Conservation (phyloP, 2,113 vertebrate genomes). For the Mirounga angustirostris region DNA sequence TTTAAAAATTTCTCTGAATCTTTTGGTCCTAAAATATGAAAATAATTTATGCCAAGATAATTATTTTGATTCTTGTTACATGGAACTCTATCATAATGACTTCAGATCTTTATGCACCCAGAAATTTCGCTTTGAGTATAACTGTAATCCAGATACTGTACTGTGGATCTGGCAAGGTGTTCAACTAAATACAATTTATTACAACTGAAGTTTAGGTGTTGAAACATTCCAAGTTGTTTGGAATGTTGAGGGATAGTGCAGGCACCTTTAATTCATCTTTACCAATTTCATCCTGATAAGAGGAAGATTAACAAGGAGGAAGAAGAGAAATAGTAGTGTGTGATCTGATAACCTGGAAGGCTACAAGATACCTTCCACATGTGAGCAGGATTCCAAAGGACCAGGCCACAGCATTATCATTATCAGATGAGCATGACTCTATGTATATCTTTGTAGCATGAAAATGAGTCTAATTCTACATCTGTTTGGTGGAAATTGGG, state of each 20-base stretch:
- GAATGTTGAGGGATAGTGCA: neutral
- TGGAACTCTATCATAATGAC: slow-evolving; percentile 15
- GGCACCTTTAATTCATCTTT: neutral
- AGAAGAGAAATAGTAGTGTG: neutral
- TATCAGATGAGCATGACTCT: neutral
- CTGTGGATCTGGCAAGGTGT: neutral
- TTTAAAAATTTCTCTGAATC: slow-evolving; percentile 17
- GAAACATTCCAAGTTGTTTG: neutral
- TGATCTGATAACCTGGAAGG: neutral
- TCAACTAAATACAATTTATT: neutral
- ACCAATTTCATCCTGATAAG: slow-evolving; percentile 6
- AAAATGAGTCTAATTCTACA: neutral
- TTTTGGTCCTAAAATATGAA: slow-evolving; percentile 7
- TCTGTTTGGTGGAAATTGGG: neutral
- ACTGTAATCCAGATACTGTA: neutral
- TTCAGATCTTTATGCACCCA: neutral
- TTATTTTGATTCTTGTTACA: slow-evolving; percentile 56
- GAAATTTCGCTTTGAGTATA: neutral
- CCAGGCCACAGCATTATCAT: neutral
- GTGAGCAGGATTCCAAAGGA: neutral
- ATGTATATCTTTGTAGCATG: neutral
- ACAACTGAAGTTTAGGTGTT: neutral
- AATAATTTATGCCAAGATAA: slow-evolving; percentile 46
- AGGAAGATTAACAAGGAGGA: neutral
- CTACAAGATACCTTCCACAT: neutral